Conservation (phyloP, 2,888 invertebrate species). For the Volucella inanis region DNA sequence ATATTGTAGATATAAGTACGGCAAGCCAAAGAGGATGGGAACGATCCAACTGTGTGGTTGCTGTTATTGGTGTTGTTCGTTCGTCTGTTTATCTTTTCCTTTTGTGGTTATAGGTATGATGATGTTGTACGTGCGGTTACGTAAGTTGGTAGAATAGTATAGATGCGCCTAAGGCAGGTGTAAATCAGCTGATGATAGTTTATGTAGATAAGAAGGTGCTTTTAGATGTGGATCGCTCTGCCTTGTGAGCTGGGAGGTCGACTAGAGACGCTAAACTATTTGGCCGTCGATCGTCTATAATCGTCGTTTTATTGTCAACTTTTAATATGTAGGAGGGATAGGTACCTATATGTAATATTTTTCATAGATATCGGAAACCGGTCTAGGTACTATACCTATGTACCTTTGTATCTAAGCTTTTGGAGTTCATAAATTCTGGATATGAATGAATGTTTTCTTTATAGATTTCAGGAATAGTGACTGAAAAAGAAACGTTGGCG, state of each 20-base stretch:
- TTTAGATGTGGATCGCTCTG: constrained; percentile 44
- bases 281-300: too few species aligned
- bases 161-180: constrained; percentile 63
- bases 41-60: neutral
- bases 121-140: constrained; percentile 58
- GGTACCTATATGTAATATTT: too few species aligned
- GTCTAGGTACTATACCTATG: neutral
- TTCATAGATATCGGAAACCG: neutral
- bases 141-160: constrained; percentile 41
- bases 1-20: neutral
- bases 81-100: constrained; percentile 37
- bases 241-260: constrained; percentile 29
- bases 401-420: neutral
- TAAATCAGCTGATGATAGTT: constrained; percentile 70
- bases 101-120: constrained; percentile 27
- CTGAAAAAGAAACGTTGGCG: neutral
- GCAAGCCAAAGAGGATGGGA: neutral
- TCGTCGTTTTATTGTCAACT: too few species aligned
- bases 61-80: neutral
- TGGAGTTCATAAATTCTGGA: neutral
- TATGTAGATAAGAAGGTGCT: constrained; percentile 54
- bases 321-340: neutral
- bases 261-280: too few species aligned
- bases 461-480: neutral
- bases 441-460: neutral